These are phyloP conservation scores for Dromiciops gliroides DNA, from an alignment of 2,113 vertebrate species.

Conservation along the genomic window DNA sequence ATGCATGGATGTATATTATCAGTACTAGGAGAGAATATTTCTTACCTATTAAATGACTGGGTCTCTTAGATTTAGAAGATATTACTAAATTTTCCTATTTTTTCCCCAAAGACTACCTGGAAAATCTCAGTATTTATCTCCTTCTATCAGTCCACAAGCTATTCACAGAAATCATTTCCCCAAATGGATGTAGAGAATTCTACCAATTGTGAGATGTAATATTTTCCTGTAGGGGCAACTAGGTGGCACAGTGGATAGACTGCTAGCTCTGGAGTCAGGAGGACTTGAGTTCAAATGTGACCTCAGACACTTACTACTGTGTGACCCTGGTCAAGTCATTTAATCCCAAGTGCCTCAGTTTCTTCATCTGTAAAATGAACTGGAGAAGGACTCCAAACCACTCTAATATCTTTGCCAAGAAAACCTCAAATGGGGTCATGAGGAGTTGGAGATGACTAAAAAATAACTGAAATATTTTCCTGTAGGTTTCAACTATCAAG, in stretches of 20 bases:
- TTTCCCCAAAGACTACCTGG: not conserved
- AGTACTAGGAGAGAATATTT: not conserved
- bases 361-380: not conserved
- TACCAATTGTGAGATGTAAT: not conserved
- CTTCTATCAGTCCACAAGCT: not conserved
- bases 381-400: not conserved
- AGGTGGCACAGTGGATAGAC: not conserved
- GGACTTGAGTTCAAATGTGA: not conserved
- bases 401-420: not conserved
- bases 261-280: not conserved
- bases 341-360: not conserved
- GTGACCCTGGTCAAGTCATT: not conserved
- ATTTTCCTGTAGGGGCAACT: not conserved
- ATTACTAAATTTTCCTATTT: not conserved
- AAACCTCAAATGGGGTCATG: no score
- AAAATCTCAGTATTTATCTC: not conserved
- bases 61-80: not conserved
- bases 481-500: not conserved
- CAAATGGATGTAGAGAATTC: not conserved
- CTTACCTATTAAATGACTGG: not conserved
- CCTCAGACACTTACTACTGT: not conserved
- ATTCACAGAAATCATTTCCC: not conserved
- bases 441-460: not conserved
- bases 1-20: not conserved
- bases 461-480: not conserved